These are phyloP conservation scores for Protaetia brevitarsis DNA, from an alignment of 1,140 invertebrate species.

Conservation along the genomic window DNA sequence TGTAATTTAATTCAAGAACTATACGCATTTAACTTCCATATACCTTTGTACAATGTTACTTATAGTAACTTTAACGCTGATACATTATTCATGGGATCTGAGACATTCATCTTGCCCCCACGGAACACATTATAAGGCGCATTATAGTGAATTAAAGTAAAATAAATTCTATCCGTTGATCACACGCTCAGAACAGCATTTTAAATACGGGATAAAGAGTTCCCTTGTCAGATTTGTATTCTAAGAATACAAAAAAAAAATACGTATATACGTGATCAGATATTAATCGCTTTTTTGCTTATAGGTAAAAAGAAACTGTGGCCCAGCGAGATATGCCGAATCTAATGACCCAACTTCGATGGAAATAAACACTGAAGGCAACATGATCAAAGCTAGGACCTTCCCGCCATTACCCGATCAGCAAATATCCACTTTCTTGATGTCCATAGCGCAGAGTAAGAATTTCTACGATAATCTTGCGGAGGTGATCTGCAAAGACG, in stretches of 20 bases:
- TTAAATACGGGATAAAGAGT: background rate
- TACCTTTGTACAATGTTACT: background rate
- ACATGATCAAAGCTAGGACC: constrained; percentile 25
- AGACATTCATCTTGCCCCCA: background rate
- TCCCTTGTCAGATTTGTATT: no score
- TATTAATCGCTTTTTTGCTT: constrained; percentile 31
- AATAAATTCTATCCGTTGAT: background rate
- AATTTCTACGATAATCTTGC: constrained; percentile 68
- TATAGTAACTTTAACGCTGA: background rate
- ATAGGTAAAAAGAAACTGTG: constrained; percentile 57
- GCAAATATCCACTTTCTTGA: constrained; percentile 63
- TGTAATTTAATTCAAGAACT: constrained; percentile 9
- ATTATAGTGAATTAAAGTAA: constrained; percentile 4
- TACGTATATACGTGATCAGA: background rate
- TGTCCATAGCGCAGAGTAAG: constrained; percentile 62
- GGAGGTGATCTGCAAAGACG: constrained; percentile 64
- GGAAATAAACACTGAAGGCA: constrained; percentile 25
- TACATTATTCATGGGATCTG: background rate
- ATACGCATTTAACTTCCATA: background rate
- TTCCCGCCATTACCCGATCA: constrained; percentile 48
- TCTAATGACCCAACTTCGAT: constrained; percentile 31
- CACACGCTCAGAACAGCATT: background rate
- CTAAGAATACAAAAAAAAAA: background rate
- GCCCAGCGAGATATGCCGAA: constrained; percentile 47
- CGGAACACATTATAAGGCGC: background rate